Evolutionary conservation across 2,888 invertebrate species (phyloP).

Genomic region (Cyclophora albipunctata): DNA sequence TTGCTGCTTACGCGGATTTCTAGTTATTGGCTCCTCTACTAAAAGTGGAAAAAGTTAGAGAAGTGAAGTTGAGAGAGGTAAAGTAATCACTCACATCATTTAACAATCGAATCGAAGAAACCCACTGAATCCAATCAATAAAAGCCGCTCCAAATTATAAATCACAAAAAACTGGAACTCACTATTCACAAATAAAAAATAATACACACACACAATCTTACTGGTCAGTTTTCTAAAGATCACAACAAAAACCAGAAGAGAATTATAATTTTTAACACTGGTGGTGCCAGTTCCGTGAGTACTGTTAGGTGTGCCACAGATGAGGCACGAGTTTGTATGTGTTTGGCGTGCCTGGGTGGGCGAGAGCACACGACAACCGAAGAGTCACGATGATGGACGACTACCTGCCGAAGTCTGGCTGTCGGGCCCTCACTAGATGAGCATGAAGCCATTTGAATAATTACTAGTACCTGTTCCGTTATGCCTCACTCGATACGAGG

Average conservation of each 20-base stretch:
- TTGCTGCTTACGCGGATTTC: no score
- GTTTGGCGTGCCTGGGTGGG: constrained; percentile 47
- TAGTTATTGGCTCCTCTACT: no score
- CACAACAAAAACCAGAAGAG: constrained; percentile 1
- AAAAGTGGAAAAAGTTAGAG: no score
- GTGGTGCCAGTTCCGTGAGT: constrained; percentile 10
- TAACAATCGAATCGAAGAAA: no score
- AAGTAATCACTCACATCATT: no score
- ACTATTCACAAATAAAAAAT: constrained; percentile 1
- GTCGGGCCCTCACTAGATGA: constrained; percentile 18
- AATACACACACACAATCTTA: background rate
- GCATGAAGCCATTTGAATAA: constrained; percentile 24
- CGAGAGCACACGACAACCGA: constrained; percentile 41
- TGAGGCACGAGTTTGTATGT: no score
- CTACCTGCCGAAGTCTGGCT: constrained; percentile 36
- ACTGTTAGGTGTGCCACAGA: constrained; percentile 27
- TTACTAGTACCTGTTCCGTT: constrained; percentile 16
- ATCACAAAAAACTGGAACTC: no score
- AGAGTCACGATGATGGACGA: constrained; percentile 56
- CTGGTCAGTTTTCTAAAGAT: no score
- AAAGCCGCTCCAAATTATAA: no score
- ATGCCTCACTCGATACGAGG: constrained; percentile 1
- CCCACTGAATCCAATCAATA: no score
- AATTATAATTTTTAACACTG: constrained; percentile 17
- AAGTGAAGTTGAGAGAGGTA: no score